Conservation (phyloP, 2,888 invertebrate genomes). For the Caenorhabditis zanzibari region DNA sequence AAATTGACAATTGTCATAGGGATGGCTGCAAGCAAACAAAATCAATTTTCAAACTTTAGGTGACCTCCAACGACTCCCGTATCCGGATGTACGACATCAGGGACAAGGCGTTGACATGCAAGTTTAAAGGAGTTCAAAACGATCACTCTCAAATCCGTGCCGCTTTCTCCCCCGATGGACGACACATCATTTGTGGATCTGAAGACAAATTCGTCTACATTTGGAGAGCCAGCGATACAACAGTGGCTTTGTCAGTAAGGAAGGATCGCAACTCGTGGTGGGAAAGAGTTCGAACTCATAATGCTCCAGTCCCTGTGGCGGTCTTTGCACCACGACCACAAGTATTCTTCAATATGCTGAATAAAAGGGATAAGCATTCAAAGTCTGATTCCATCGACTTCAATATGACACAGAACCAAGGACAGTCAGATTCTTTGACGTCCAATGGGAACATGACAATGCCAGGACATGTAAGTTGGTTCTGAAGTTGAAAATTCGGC, state of each 20-base stretch:
- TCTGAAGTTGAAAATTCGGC: not conserved
- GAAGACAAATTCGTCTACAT: slow-evolving; percentile 92
- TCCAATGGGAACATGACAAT: slow-evolving; percentile 60
- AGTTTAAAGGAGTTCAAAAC: slow-evolving; percentile 87
- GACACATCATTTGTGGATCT: slow-evolving; percentile 96
- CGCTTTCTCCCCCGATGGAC: slow-evolving; percentile 95
- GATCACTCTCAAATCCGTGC: slow-evolving; percentile 91
- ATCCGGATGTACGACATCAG: slow-evolving; percentile 96
- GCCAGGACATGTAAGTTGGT: slow-evolving; percentile 62
- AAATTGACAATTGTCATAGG: too few species aligned
- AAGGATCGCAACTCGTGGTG: slow-evolving; percentile 97
- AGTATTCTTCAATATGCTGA: slow-evolving; percentile 81
- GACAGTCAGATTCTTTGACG: slow-evolving; percentile 62
- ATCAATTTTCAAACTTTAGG: slow-evolving; percentile 21
- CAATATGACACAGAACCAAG: slow-evolving; percentile 22
- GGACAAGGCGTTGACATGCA: slow-evolving; percentile 95
- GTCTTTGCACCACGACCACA: slow-evolving; percentile 98
- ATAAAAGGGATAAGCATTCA: slow-evolving; percentile 45
- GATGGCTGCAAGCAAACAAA: too few species aligned
- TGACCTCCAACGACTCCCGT: slow-evolving; percentile 96
- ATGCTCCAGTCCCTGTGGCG: slow-evolving; percentile 97
- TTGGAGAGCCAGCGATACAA: slow-evolving; percentile 90
- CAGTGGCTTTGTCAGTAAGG: slow-evolving; percentile 86
- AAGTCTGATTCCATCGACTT: slow-evolving; percentile 53
- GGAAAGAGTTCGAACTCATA: slow-evolving; percentile 82